Evolutionary conservation across 2,113 vertebrate genomes (phyloP).

Genomic region (Oxyruncus cristatus): DNA sequence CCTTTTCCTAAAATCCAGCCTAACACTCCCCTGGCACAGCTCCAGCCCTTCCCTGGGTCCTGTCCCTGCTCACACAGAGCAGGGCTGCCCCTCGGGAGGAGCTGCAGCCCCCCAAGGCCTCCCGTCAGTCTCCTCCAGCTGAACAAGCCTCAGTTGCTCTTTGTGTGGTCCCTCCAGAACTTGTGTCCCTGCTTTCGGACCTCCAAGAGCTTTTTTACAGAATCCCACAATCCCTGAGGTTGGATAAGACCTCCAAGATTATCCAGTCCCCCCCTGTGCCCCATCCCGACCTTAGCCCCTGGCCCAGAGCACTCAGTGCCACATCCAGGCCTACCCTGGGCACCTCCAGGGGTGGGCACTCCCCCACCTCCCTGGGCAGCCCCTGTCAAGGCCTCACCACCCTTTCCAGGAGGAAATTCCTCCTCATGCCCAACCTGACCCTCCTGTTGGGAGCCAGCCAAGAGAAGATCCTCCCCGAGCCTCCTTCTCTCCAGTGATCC

Average conservation of each 20-base stretch:
- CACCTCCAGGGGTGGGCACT: too few species aligned
- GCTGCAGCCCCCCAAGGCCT: neutral
- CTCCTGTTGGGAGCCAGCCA: too few species aligned
- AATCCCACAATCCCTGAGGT: rapidly evolving
- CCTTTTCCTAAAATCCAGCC: neutral
- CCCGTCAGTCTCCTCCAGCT: neutral
- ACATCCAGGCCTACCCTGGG: too few species aligned
- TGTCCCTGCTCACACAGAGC: neutral
- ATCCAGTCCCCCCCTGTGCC: rapidly evolving
- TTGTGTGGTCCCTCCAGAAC: neutral
- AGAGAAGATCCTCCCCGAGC: rapidly evolving
- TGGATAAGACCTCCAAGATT: neutral
- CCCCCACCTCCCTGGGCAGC: too few species aligned
- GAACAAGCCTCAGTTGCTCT: neutral
- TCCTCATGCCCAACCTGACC: too few species aligned
- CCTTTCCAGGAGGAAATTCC: too few species aligned
- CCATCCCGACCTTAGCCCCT: neutral
- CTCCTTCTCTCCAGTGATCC: neutral
- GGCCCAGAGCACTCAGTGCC: neutral
- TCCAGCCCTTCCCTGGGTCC: neutral
- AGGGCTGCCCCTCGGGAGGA: neutral
- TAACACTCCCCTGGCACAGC: neutral
- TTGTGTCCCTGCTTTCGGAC: rapidly evolving
- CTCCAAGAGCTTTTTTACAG: neutral
- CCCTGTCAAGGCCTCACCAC: too few species aligned